Conservation (phyloP, 2,888 invertebrate genomes). For the Papilio demoleus region DNA sequence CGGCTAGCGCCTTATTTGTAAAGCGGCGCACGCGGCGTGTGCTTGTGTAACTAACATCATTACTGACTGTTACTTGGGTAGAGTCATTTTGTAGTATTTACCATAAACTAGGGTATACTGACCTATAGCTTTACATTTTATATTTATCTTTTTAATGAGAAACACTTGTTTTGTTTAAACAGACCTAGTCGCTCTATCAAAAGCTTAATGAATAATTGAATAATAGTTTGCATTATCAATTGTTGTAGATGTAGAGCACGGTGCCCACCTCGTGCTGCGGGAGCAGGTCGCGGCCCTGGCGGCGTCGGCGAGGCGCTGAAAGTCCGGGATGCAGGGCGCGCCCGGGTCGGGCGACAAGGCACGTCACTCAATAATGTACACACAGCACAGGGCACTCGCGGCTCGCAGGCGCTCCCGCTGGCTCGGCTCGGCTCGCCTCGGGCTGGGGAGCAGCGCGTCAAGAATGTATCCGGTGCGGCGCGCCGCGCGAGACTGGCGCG, state of each 20-base stretch:
- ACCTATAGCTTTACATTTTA: not conserved
- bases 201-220: too few species aligned
- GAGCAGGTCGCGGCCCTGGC: not conserved
- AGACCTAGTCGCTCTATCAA: not conserved
- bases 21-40: not conserved
- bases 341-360: not conserved
- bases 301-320: not conserved
- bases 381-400: conserved; percentile 16
- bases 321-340: not conserved
- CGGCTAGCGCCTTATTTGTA: not conserved
- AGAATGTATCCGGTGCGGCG: conserved; percentile 7
- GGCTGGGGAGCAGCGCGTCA: conserved; percentile 12
- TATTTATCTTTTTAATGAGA: not conserved
- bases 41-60: not conserved
- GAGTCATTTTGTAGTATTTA: not conserved
- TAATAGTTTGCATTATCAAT: too few species aligned
- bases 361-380: conserved; percentile 20
- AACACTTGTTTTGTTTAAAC: not conserved
- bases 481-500: conserved; percentile 58
- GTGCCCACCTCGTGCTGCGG: conserved; percentile 5
- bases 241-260: not conserved
- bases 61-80: not conserved
- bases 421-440: conserved; percentile 4
- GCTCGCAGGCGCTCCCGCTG: conserved; percentile 3
- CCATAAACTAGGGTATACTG: not conserved